Evolutionary conservation across 2,888 invertebrate species (phyloP), one percentile per base, ranked within the genome.

Genomic region (Callyntrura guangdongensis): DNA sequence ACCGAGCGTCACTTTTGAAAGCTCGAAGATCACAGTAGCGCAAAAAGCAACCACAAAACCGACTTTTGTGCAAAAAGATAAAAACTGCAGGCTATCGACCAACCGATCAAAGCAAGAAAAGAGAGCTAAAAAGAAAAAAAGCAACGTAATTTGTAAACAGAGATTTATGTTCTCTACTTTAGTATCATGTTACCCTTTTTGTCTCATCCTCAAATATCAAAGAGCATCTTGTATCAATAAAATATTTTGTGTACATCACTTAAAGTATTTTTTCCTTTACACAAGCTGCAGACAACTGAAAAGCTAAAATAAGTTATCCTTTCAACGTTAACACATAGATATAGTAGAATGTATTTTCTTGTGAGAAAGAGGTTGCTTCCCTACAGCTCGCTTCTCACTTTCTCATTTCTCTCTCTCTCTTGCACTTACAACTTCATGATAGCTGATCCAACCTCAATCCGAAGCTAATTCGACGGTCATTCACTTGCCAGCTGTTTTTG

Each of bases 401-500:
- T n/a, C n/a, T n/a, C n/a, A n/a, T 59, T 59, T 4, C 1, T 59
- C 2, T 1, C 17, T 59, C 59, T 59, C 59, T 11, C 3, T 56
- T n/a, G 9, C 3, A 11, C n/a, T 56, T n/a, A 56, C 53, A 59
- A 17, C 59, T 17, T 59, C 12, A 17, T 4, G 59, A 59, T n/a
- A 59, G 12, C 61, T 1, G 36, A 56, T 56, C 14, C n/a, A 36
- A 69, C 64, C 14, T 11, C 64, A 25, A 9, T 14, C 25, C 25
- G 25, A 25, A 64, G 25, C 27, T 36, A 69, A 69, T 69, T 69
- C 36, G 36, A 69, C 67, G 67, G 67, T 69, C 36, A 36, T 69
- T 69, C 67, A 12, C 1, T 36, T 69, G n/a, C 12, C 27, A 69
- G 27, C 25, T 61, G 61, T 61, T 61, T 25, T 61, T 61, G 61